Evolutionary conservation across 2,113 vertebrate species (phyloP).

Genomic region (Echinops telfairi): DNA sequence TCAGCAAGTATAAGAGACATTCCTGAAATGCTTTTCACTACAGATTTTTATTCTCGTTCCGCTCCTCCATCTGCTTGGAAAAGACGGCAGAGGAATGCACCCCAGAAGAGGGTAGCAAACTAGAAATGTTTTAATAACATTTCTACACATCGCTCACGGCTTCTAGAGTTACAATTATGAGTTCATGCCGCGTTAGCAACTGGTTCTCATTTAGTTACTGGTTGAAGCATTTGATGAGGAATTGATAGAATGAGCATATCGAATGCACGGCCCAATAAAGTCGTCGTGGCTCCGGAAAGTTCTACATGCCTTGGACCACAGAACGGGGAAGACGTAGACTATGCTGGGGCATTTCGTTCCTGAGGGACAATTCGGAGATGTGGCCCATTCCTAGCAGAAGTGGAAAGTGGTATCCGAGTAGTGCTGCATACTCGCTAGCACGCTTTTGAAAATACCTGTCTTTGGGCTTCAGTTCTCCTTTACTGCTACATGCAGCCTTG

Average conservation of each 20-base stretch:
- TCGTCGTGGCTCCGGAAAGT: conserved; percentile 58
- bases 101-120: conserved; percentile 77
- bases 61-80: conserved; percentile 58
- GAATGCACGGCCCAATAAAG: conserved; percentile 27
- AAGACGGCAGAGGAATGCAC: conserved; percentile 78
- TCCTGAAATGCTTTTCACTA: conserved; percentile 47
- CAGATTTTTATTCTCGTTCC: conserved; percentile 63
- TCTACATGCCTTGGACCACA: background rate
- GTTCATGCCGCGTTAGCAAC: conserved; percentile 71
- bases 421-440: background rate
- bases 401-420: conserved; percentile 18
- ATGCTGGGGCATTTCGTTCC: conserved; percentile 48
- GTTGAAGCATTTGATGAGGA: conserved; percentile 71
- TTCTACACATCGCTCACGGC: conserved; percentile 77
- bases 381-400: conserved; percentile 7
- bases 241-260: conserved; percentile 70
- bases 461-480: background rate
- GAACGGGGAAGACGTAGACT: background rate
- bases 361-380: conserved; percentile 41
- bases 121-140: conserved; percentile 81
- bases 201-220: conserved; percentile 76
- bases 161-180: conserved; percentile 75
- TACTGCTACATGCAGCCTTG: fast-evolving
- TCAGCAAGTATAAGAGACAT: conserved; percentile 59
- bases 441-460: background rate